Evolutionary conservation across 1,140 invertebrate genomes (phyloP).

Genomic region (Drosophila tristis): DNA sequence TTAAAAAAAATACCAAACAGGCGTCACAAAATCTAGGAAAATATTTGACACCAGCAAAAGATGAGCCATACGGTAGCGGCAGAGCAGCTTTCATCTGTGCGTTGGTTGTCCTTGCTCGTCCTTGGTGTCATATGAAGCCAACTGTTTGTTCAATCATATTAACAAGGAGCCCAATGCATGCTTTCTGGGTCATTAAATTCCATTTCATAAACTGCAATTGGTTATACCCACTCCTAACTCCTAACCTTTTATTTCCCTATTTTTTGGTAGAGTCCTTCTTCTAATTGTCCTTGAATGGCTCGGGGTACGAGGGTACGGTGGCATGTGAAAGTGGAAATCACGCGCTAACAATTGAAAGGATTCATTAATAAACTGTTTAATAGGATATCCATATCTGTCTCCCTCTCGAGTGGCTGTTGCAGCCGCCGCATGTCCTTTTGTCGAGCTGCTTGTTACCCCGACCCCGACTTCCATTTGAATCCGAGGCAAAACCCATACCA

Average conservation of each 20-base stretch:
- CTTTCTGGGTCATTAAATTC: conserved; percentile 71
- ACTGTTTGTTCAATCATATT: conserved; percentile 78
- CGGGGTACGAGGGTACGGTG: conserved; percentile 1
- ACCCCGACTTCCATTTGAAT: too few relatives aligned
- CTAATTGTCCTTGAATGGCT: conserved; percentile 64
- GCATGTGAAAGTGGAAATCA: conserved; percentile 75
- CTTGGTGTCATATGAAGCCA: conserved; percentile 51
- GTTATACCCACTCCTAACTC: conserved; percentile 15
- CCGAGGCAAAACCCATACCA: conserved; percentile 7
- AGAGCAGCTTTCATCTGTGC: conserved; percentile 62
- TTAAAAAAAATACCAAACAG: conserved; percentile 32
- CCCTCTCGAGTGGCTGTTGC: conserved; percentile 51
- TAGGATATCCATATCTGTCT: conserved; percentile 65
- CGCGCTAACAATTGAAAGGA: conserved; percentile 80
- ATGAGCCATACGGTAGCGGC: conserved; percentile 52
- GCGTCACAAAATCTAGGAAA: conserved; percentile 62
- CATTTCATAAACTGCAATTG: conserved; percentile 67
- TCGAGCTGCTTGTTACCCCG: conserved; percentile 52
- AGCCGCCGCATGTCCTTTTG: conserved; percentile 77
- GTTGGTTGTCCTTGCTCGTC: conserved; percentile 34
- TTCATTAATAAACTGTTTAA: conserved; percentile 83
- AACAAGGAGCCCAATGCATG: conserved; percentile 49
- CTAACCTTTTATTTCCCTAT: conserved; percentile 19
- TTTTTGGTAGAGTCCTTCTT: conserved; percentile 48
- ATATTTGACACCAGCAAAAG: conserved; percentile 58